Base-by-base conservation (phyloP, 37 sponge, comb jelly and placozoan species). In the Axinella damicornis region DNA sequence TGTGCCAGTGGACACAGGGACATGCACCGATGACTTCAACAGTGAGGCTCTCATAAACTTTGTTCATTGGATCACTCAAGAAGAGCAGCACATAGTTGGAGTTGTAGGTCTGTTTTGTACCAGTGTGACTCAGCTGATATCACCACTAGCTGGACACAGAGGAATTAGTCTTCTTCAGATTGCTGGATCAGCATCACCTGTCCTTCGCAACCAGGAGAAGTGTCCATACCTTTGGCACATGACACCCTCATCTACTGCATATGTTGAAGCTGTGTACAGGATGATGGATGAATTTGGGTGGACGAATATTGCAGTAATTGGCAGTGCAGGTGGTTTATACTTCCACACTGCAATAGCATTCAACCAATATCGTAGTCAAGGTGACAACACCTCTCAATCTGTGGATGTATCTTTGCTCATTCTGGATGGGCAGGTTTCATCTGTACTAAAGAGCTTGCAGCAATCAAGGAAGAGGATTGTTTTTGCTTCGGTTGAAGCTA, bases 21-120 rank as follows among this genome's bases (percentile, higher is more conserved):
- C 15, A 15, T 56, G 57, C 18, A 56, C 17, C 18, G 18, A 19
- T 56, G 57, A 18, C 15, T 19, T 18, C 15, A 18, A 18, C 18
- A 56, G 15, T 56, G 57, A 19, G 15, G 18, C 15, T 15, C 15
- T 18, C 15, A 18, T 56, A 19, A 18, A 56, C 15, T 19, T 19
- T 56, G 17, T 14, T 36, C 17, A 30, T 36, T 5, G 15, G 12
- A 77, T 40, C 78, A 63, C 34, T 21, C 18, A 75, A 6, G 22
- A 25, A 16, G 52, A 71, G 16, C 30, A 41, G 41, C 76, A 55
- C n/a, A n/a, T n/a, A n/a, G 6, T 77, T 25, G 78, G 65, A 63
- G n/a, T 77, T 16, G 78, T 77, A n/a, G 78, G 78, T 2, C 41
- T 57, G 1, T 77, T 77, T 33, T 77, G 78, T 59, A 25, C 39